A percentile compares a stretch with the other conserved stretches of the same genome.
phyloP scores from a whole-genome alignment of 2,888 invertebrate genomes.

The Ptilodon capucinus region DNA sequence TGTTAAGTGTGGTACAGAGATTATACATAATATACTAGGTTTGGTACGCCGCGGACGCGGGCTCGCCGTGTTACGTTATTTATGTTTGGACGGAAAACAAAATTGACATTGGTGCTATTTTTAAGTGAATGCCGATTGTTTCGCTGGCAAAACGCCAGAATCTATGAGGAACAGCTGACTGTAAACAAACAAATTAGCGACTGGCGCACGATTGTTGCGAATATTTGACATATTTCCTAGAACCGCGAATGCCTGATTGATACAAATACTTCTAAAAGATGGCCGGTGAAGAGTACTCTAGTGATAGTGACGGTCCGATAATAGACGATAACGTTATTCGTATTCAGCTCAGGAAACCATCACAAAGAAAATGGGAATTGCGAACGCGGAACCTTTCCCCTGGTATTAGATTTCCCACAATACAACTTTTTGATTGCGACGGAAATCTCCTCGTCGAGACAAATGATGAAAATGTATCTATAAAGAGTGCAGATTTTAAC shows the following conservation, averaged over 20 bases:
- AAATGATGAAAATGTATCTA: conserved; percentile 80
- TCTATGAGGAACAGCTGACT: conserved; percentile 69
- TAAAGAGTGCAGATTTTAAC: conserved; percentile 68
- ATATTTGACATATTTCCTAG: conserved; percentile 36
- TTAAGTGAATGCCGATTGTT: conserved; percentile 68
- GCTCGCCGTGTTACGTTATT: conserved; percentile 34
- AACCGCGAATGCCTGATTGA: conserved; percentile 35
- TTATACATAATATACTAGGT: too few relatives aligned
- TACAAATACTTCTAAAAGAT: conserved; percentile 43
- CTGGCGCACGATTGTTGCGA: conserved; percentile 46
- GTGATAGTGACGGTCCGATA: conserved; percentile 73
- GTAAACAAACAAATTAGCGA: conserved; percentile 77
- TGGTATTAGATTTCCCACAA: conserved; percentile 81
- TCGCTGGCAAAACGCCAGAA: conserved; percentile 67
- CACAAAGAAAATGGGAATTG: conserved; percentile 85
- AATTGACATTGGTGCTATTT: conserved; percentile 80
- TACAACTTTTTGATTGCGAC: conserved; percentile 85
- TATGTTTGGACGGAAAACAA: conserved; percentile 70
- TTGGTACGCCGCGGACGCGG: conserved; percentile 9
- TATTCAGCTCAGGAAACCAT: conserved; percentile 84
- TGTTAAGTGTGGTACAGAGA: conserved; percentile 34
- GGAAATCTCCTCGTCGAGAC: conserved; percentile 84
- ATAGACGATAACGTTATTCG: conserved; percentile 82
- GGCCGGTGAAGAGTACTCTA: conserved; percentile 59
- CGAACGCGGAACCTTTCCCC: conserved; percentile 85